Conservation (phyloP, 2,888 invertebrate species). For the Alentia gelatinosa region DNA sequence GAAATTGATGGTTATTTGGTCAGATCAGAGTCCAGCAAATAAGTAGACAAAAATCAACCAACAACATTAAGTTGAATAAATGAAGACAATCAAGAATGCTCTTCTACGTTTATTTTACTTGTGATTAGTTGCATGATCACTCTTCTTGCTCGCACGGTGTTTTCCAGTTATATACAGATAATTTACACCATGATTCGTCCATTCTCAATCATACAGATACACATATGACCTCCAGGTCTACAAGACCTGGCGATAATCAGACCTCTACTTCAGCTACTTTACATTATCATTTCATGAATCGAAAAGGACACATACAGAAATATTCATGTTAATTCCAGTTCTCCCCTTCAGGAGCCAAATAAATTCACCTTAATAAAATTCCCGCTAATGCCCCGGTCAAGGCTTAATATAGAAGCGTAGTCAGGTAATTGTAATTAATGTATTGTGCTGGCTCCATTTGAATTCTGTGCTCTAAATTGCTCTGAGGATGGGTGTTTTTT, state of each 20-base stretch:
- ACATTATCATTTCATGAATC: background rate
- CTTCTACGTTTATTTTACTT: background rate
- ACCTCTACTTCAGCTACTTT: background rate
- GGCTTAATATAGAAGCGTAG: background rate
- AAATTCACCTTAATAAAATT: background rate
- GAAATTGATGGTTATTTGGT: no score
- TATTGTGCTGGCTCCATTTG: background rate
- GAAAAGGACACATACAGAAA: no score
- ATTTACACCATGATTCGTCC: background rate
- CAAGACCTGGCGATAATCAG: background rate
- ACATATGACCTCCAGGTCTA: background rate
- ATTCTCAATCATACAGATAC: background rate
- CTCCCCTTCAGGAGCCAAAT: background rate
- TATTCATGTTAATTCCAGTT: background rate
- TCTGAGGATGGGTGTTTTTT: background rate
- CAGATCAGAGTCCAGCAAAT: no score
- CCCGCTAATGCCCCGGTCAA: background rate
- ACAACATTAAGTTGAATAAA: background rate
- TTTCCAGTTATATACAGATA: background rate
- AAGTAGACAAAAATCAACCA: no score
- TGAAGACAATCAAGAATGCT: constrained; percentile 3
- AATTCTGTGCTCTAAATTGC: background rate
- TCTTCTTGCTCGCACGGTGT: background rate
- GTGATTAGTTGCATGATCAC: background rate
- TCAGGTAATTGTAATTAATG: background rate